Conservation (phyloP, 2,888 invertebrate species). For the Leuctra nigra region DNA sequence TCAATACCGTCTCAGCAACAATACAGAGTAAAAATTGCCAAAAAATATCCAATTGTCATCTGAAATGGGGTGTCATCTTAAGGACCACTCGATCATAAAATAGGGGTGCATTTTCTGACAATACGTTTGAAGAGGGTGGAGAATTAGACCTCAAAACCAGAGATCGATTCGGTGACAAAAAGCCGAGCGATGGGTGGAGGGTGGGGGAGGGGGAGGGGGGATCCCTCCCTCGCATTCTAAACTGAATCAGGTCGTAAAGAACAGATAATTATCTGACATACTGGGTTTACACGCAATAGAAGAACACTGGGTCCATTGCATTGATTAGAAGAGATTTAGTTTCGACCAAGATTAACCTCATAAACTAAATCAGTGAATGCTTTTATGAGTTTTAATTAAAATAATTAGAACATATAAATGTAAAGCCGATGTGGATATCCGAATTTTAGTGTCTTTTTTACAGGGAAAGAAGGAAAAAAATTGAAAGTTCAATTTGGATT, state of each 20-base stretch:
- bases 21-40: slow-evolving; percentile 7
- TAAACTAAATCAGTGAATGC: not conserved
- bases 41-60: not conserved
- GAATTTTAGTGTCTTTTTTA: no score
- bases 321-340: no score
- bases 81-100: slow-evolving; percentile 10
- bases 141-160: not conserved
- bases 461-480: no score
- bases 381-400: not conserved
- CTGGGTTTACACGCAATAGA: no score
- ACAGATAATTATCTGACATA: not conserved
- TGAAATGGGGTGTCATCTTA: slow-evolving; percentile 11
- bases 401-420: slow-evolving; percentile 9
- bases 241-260: no score
- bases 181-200: not conserved
- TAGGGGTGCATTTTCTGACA: not conserved
- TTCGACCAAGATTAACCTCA: not conserved
- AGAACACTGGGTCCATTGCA: no score
- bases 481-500: no score
- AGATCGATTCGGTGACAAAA: not conserved
- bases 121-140: not conserved
- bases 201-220: not conserved
- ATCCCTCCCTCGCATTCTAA: no score
- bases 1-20: not conserved
- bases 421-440: not conserved